Percentiles rank a stretch among this genome's conserved stretches.
Conservation (phyloP, 2,797 vertebrate species). For the Tragopan temminckii region DNA sequence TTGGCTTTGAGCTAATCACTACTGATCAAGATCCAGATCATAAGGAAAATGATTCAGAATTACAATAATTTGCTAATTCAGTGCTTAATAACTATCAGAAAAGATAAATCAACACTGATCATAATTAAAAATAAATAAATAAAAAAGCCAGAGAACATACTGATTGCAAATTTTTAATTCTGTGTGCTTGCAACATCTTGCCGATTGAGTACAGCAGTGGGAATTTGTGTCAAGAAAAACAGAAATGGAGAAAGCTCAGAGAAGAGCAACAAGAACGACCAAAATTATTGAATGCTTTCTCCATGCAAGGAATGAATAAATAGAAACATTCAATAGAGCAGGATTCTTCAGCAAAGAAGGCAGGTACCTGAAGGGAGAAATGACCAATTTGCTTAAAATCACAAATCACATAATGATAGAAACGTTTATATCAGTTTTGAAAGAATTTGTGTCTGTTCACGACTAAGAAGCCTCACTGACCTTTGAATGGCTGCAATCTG, state of each 20-base stretch:
- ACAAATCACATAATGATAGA: neutral
- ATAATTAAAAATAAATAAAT: neutral
- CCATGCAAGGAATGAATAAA: neutral
- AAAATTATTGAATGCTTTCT: neutral
- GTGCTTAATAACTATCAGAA: neutral
- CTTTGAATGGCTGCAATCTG: neutral
- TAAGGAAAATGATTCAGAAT: neutral
- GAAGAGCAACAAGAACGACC: neutral
- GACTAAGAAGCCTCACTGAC: neutral
- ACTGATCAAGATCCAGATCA: neutral
- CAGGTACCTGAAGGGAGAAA: neutral
- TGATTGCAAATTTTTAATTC: neutral
- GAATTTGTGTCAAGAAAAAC: neutral
- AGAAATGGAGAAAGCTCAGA: neutral
- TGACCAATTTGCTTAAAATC: neutral
- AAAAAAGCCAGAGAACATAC: neutral
- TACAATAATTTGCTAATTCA: neutral
- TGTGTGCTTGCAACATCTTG: neutral
- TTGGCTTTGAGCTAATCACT: neutral
- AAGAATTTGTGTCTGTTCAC: neutral
- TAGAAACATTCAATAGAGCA: neutral
- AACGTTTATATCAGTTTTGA: neutral
- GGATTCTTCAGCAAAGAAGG: neutral
- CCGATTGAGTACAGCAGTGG: neutral
- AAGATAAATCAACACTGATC: neutral